Base-by-base conservation (phyloP, 2,888 invertebrate species). In the Taphrorychus bicolor region DNA sequence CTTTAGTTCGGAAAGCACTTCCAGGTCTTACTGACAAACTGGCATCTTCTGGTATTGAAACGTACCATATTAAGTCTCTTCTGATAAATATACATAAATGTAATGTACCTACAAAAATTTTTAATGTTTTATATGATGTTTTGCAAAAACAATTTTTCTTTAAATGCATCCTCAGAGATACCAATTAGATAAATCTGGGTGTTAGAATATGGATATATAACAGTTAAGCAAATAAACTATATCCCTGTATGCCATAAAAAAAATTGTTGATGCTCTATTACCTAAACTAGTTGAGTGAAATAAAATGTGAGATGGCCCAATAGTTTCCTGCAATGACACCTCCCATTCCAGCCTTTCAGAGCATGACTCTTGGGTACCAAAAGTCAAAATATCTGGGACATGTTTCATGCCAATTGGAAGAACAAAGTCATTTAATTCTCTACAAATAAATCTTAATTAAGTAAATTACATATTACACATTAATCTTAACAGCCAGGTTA, bases 11-110 rank as follows among this genome's bases (percentile, higher is more conserved):
- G 79, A 94, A 94, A 0, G 95, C 94, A 5, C 94, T 92, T 0
- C 95, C 95, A 0, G 95, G 92, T 73, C 97, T 86, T 0, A 96
- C 95, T 1, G 95, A 94, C 69, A 95, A 86, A 74, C 89, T 90
- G 0, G 91, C 91, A 74, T 96, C 95, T 83, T 97, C 96, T 0
- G 95, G 92, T 0, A 93, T 87, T 73, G 97, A 97, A 80, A 95
- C 95, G 79, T 93, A 97, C 98, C 98, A 98, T 71, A 98, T 92
- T 11, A 98, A 87, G 82, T 98, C 97, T 72, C 97, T 86, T 59
- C 96, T 85, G 74, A 98, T 86, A 81, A 95, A 97, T 70, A 98
- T 85, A 60, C 91, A 91, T 68, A 97, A 84, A 81, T 97, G 96
- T 42, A 98, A 85, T 56, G 95, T 95, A 59, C 91, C 91, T 85